Base-by-base conservation (phyloP, 2,113 vertebrate species). In the Cyprinodon variegatus region DNA sequence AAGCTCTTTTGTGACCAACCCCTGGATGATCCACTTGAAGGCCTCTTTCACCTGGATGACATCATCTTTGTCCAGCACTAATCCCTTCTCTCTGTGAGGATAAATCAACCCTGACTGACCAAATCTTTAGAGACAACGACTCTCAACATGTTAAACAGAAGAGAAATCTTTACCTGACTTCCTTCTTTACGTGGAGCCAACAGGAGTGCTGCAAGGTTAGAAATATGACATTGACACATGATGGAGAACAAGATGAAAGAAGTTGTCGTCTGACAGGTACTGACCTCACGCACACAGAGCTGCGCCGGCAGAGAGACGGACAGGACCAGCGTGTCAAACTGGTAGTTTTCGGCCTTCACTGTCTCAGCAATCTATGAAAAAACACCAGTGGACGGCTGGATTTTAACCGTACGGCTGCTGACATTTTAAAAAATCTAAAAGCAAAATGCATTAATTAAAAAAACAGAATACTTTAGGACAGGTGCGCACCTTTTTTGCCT, bases 21-120 rank as follows among this genome's bases (percentile, higher is more conserved):
- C 94, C 84, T 99, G 96, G 88, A 96, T 93, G 83, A 96, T 93
- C 98, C 98, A 99, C 79, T 98, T 99, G 88, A 96, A 99, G 59
- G 96, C 97, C 87, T 99, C 98, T 88, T 99, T 99, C 83, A 99
- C 94, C 86, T 95, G 96, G 88, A 98, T 76, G 66, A 96, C 84
- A 74, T 98, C 96, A 63, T 96, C 95, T 87, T 96, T 97, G 70
- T 90, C 93, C 68, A 96, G 88, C 14, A 90, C 90, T 79, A 93
- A 72, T 59, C 88, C 95, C 87, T 96, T 96, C 79, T 96, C 96
- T 89, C 97, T 99, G 91, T 38, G 68, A 37, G 43, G 7, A 65
- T 12, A n/a, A n/a, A 66, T 12, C 15, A 1, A 11, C 11, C 43
- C 50, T 17, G 48, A 64, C 17, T 43, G 36, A 6, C 4, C 6